A percentile compares a stretch with the other conserved stretches of the same genome.
Conservation (phyloP, 1,140 invertebrate species). For the Sinella curviseta region DNA sequence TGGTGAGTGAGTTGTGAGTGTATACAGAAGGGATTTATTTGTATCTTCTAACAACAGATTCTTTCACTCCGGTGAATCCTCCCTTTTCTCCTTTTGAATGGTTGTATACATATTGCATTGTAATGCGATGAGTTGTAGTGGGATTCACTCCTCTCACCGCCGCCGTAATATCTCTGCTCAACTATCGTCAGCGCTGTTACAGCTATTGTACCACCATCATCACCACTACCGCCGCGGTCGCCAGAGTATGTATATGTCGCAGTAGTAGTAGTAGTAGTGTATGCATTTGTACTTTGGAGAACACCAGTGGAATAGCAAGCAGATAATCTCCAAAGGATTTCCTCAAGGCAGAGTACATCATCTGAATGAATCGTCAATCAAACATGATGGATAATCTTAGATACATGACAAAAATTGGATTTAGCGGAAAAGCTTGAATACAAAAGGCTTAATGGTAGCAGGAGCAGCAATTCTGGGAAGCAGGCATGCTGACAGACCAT, state of each 20-base stretch:
- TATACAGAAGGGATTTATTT: constrained; percentile 2
- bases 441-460: not conserved
- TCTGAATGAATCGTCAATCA: constrained; percentile 20
- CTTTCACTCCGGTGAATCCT: not conserved
- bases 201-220: not conserved
- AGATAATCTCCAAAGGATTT: constrained; percentile 11
- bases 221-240: not conserved
- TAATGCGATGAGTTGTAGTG: not conserved
- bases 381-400: not conserved
- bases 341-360: not conserved
- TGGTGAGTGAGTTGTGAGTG: not conserved
- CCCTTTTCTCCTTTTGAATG: not conserved
- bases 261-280: not conserved
- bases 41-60: not conserved
- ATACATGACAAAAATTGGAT: constrained; percentile 11
- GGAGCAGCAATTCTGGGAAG: too few relatives aligned
- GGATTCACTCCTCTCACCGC: not conserved
- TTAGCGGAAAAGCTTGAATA: not conserved
- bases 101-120: not conserved
- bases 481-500: too few relatives aligned
- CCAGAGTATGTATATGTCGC: too few relatives aligned
- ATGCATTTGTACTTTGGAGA: not conserved
- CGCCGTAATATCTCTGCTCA: not conserved
- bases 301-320: not conserved
- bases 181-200: not conserved